Conservation (phyloP, 2,113 vertebrate species). For the Ovis canadensis region DNA sequence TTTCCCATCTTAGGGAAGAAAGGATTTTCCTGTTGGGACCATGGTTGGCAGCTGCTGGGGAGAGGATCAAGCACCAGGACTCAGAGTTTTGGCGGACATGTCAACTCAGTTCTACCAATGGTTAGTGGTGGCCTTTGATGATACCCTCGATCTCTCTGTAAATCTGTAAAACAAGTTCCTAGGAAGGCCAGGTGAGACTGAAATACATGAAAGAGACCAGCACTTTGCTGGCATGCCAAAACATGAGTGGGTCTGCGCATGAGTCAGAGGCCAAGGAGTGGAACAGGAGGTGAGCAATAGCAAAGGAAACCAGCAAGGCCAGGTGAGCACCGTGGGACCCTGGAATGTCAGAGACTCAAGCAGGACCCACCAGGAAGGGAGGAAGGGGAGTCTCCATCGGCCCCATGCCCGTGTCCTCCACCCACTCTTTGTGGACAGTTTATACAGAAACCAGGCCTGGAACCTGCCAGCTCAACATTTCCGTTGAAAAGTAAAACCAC, state of each 20-base stretch:
- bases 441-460: constrained; percentile 56
- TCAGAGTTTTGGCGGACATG: fast-evolving
- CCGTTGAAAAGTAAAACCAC: constrained; percentile 61
- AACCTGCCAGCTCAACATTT: constrained; percentile 62
- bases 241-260: background rate
- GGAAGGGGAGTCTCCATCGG: background rate
- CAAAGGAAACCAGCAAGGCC: background rate
- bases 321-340: fast-evolving
- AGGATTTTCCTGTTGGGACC: background rate
- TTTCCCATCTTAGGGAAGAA: background rate
- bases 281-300: background rate
- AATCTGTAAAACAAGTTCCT: background rate
- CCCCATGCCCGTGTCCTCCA: background rate
- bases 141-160: background rate
- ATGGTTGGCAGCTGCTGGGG: background rate
- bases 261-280: background rate
- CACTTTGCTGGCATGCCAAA: background rate
- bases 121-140: background rate
- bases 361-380: background rate
- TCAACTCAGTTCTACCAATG: background rate
- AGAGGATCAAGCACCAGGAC: background rate
- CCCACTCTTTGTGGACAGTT: constrained; percentile 60
- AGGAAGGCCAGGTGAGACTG: background rate
- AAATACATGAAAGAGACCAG: background rate
- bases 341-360: fast-evolving